phyloP scores from a whole-genome alignment of 2,797 vertebrate species.

The Ambastaia sidthimunki region DNA sequence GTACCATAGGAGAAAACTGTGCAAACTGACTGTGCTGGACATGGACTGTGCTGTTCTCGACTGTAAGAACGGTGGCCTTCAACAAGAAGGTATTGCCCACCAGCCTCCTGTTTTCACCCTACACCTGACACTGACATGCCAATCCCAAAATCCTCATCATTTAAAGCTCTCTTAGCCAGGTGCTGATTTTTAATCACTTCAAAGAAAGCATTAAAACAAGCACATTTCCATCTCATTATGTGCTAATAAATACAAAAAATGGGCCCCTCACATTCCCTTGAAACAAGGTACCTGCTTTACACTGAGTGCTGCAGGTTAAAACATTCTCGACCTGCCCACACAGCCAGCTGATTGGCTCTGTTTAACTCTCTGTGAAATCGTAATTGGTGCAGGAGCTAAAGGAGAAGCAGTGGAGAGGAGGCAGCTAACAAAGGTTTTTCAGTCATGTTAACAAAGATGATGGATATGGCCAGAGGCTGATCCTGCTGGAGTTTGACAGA shows the following conservation, averaged over 20 bases:
- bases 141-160: constrained; percentile 37
- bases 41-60: constrained; percentile 94
- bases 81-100: constrained; percentile 87
- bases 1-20: constrained; percentile 94
- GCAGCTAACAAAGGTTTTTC: constrained; percentile 81
- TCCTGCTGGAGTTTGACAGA: constrained; percentile 79
- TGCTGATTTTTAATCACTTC: constrained; percentile 74
- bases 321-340: constrained; percentile 79
- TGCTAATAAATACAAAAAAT: constrained; percentile 71
- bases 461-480: constrained; percentile 79
- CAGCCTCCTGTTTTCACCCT: constrained; percentile 11
- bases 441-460: constrained; percentile 85
- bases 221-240: constrained; percentile 77
- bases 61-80: constrained; percentile 95
- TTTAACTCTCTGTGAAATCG: constrained; percentile 79
- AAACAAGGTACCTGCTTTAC: constrained; percentile 85
- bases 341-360: constrained; percentile 75
- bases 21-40: constrained; percentile 86
- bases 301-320: constrained; percentile 85
- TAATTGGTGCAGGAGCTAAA: constrained; percentile 79
- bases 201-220: constrained; percentile 80
- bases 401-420: constrained; percentile 65
- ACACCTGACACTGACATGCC: constrained; percentile 43
- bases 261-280: constrained; percentile 75
- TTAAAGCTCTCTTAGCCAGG: constrained; percentile 69